These are phyloP conservation scores for Drosophila saltans DNA, from an alignment of 1,140 invertebrate species.

Conservation along the genomic window DNA sequence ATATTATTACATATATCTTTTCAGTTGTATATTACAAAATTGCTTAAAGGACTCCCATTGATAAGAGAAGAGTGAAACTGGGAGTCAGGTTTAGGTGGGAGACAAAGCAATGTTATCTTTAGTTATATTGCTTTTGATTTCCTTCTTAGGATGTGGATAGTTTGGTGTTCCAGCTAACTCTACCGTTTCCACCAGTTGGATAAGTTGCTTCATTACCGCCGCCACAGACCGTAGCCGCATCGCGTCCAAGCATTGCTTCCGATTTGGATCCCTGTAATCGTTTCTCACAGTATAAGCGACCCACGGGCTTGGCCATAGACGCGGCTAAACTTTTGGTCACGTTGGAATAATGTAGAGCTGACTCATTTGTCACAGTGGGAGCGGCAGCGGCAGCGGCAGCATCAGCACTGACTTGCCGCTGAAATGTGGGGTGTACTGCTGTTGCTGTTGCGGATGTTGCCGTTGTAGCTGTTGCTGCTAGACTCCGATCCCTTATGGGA, in stretches of 20 bases:
- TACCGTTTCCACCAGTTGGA: slow-evolving; percentile 18
- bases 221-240: background rate
- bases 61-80: background rate
- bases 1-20: background rate
- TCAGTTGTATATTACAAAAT: slow-evolving; percentile 11
- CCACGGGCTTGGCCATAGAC: slow-evolving; percentile 68
- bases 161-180: slow-evolving; percentile 31
- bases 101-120: slow-evolving; percentile 12
- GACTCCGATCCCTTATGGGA: slow-evolving; percentile 79
- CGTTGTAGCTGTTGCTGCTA: slow-evolving; percentile 13
- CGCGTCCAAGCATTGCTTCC: slow-evolving; percentile 57
- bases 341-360: slow-evolving; percentile 22
- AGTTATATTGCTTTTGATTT: background rate
- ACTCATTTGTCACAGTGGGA: background rate
- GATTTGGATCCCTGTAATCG: slow-evolving; percentile 77
- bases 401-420: slow-evolving; percentile 31
- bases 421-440: background rate
- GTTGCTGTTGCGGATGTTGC: background rate
- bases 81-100: background rate
- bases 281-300: slow-evolving; percentile 77
- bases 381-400: background rate
- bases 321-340: slow-evolving; percentile 74
- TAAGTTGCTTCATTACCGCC: background rate
- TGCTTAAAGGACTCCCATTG: slow-evolving; percentile 8
- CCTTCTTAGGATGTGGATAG: slow-evolving; percentile 1